Evolutionary conservation across 2,113 vertebrate genomes (phyloP).

Genomic region (Prunella fulvescens): DNA sequence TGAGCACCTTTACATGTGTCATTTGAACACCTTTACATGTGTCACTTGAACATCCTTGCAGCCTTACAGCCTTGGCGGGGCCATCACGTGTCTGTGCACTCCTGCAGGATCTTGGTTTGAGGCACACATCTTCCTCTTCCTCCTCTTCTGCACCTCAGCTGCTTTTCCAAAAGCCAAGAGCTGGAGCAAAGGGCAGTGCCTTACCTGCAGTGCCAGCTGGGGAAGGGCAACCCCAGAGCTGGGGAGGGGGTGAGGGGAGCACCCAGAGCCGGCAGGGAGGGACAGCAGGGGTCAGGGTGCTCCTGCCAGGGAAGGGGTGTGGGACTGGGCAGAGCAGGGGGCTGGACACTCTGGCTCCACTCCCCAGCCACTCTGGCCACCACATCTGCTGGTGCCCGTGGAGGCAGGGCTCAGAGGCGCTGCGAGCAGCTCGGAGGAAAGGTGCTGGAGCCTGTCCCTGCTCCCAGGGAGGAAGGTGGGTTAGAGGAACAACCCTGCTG

Average conservation of each 20-base stretch:
- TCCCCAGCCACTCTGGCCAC: background rate
- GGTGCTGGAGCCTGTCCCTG: background rate
- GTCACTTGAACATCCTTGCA: no score
- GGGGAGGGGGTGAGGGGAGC: background rate
- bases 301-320: background rate
- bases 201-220: background rate
- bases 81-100: background rate
- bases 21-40: background rate
- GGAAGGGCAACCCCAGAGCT: background rate
- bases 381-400: background rate
- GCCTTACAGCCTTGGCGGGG: background rate
- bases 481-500: background rate
- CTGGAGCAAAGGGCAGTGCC: background rate
- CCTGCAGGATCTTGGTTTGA: background rate
- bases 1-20: background rate
- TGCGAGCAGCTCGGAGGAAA: rapidly evolving
- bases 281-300: background rate
- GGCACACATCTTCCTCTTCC: background rate
- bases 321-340: background rate
- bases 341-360: background rate
- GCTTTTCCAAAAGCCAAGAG: background rate
- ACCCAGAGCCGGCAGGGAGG: background rate
- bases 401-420: slow-evolving; percentile 18
- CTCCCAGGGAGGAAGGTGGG: background rate
- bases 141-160: background rate